Evolutionary conservation across 2,113 vertebrate species (phyloP).

Genomic region (Pangasianodon gigas): DNA sequence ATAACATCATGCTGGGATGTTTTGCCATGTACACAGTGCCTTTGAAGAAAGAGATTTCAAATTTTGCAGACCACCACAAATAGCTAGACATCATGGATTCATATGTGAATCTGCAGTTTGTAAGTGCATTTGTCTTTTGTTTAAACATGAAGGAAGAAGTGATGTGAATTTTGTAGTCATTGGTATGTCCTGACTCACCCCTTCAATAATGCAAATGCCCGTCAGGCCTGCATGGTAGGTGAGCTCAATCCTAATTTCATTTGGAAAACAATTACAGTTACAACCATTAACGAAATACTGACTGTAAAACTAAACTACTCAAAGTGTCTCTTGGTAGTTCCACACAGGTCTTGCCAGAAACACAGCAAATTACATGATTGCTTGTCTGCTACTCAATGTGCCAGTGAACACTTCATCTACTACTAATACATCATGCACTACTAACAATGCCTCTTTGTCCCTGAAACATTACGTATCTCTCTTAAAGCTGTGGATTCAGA

Average conservation of each 20-base stretch:
- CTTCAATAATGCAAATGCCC: neutral
- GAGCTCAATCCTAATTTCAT: neutral
- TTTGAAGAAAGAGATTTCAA: slow-evolving; percentile 16
- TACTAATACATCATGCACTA: slow-evolving; percentile 26
- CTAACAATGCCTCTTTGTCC: slow-evolving; percentile 48
- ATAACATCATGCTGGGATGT: slow-evolving; percentile 36
- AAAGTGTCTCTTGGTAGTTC: slow-evolving; percentile 19
- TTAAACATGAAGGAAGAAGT: neutral
- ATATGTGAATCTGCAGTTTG: neutral
- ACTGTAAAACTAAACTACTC: slow-evolving; percentile 19
- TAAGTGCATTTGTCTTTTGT: neutral
- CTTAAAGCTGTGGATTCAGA: slow-evolving; percentile 25
- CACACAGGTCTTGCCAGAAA: slow-evolving; percentile 7
- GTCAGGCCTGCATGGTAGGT: neutral
- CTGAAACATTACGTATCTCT: slow-evolving; percentile 15
- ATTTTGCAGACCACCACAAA: neutral
- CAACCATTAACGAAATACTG: slow-evolving; percentile 27
- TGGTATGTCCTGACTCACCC: neutral
- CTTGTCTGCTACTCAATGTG: slow-evolving; percentile 13
- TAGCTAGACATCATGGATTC: neutral
- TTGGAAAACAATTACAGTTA: slow-evolving; percentile 35
- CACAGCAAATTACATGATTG: slow-evolving; percentile 23
- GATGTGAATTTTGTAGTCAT: neutral
- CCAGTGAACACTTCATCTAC: slow-evolving; percentile 31
- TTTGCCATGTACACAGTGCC: neutral